These are phyloP conservation scores for Tipula helvola DNA, from an alignment of 2,888 invertebrate genomes.

Conservation along the genomic window DNA sequence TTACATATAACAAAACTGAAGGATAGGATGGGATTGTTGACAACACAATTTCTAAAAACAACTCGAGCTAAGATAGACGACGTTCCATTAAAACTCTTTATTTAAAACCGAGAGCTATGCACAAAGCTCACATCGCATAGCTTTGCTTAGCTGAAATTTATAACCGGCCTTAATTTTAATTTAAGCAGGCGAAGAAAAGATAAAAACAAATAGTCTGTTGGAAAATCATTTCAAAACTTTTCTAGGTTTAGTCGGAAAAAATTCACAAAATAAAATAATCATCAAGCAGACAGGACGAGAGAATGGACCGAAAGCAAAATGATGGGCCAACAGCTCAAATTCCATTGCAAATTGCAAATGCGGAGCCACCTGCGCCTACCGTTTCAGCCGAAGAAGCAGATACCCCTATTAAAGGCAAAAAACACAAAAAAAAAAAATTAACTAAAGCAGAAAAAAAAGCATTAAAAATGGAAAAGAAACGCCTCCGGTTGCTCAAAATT, in stretches of 20 bases:
- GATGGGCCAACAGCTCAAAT: not conserved
- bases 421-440: not conserved
- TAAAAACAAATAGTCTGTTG: too few relatives aligned
- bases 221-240: not conserved
- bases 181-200: too few relatives aligned
- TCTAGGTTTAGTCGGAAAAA: not conserved
- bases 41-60: too few relatives aligned
- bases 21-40: too few relatives aligned
- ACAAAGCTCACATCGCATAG: too few relatives aligned
- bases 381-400: not conserved
- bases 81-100: too few relatives aligned
- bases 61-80: too few relatives aligned
- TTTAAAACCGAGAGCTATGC: too few relatives aligned
- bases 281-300: too few relatives aligned
- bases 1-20: too few relatives aligned
- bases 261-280: not conserved
- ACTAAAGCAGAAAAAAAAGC: constrained; percentile 12
- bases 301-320: not conserved
- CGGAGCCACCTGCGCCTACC: not conserved
- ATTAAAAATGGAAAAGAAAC: constrained; percentile 10
- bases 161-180: too few relatives aligned
- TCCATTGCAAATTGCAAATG: not conserved
- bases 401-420: not conserved
- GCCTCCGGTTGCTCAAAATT: not conserved
- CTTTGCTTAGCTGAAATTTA: too few relatives aligned